A percentile compares a stretch with the other conserved stretches of the same genome.
Conservation (phyloP, 2,113 vertebrate genomes). For the Agapornis roseicollis region DNA sequence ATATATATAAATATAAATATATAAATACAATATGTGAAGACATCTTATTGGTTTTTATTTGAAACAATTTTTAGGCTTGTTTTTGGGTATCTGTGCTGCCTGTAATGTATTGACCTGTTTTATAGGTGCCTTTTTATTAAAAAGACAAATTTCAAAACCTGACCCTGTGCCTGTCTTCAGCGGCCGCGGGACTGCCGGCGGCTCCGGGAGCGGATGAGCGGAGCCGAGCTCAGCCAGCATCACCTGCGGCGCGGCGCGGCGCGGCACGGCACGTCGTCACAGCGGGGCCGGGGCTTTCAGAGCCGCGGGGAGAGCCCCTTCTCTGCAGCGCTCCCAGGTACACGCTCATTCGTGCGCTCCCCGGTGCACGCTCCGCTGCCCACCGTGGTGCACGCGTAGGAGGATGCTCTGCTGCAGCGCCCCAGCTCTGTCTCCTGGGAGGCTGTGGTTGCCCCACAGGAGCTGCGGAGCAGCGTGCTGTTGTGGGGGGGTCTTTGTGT, state of each 20-base stretch:
- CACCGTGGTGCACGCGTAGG: rapidly evolving
- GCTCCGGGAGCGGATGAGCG: not conserved
- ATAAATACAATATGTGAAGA: slow-evolving; percentile 85
- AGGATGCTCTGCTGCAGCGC: not conserved
- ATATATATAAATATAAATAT: slow-evolving; percentile 85
- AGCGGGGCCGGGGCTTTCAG: not conserved
- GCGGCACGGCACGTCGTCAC: no score
- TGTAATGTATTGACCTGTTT: slow-evolving; percentile 86
- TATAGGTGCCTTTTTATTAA: slow-evolving; percentile 88
- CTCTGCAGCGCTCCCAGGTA: not conserved
- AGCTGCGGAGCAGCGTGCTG: not conserved
- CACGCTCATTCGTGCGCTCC: not conserved
- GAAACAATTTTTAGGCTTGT: slow-evolving; percentile 85
- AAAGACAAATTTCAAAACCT: slow-evolving; percentile 75
- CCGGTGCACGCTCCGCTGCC: not conserved
- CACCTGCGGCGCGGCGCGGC: rapidly evolving
- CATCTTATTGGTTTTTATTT: slow-evolving; percentile 83
- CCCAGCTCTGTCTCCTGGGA: not conserved
- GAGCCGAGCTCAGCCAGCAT: not conserved
- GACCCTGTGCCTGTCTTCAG: slow-evolving; percentile 1
- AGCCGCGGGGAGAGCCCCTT: not conserved
- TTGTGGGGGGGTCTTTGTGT: not conserved
- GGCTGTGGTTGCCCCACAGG: not conserved
- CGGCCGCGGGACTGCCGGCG: not conserved
- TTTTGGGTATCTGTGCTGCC: slow-evolving; percentile 84